Percentiles rank a stretch among this genome's conserved stretches.
Evolutionary conservation across 92 coral and sea anemone genomes (phyloP).

Genomic region (Bergia sp.): DNA sequence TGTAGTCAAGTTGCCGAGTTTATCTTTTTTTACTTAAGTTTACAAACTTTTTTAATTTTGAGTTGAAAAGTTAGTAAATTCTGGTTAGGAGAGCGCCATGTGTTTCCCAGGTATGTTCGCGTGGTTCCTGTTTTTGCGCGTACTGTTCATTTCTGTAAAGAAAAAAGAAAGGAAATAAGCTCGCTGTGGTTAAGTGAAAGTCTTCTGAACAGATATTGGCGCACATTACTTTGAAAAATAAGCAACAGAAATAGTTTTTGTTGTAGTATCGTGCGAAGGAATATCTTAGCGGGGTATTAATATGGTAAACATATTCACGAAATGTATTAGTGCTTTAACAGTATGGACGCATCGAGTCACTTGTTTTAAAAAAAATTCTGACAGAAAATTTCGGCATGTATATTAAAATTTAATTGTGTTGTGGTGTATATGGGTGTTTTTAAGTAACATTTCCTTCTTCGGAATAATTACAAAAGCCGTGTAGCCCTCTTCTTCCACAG

Average conservation of each 20-base stretch:
- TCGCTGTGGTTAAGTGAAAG: neutral
- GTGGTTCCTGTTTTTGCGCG: neutral
- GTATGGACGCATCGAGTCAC: neutral
- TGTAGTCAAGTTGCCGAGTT: conserved; percentile 4
- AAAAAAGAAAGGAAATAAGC: neutral
- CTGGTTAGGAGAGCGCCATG: conserved; percentile 27
- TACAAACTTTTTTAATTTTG: conserved; percentile 9
- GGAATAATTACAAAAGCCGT: too few relatives aligned
- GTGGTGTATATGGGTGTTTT: neutral
- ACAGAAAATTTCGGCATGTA: neutral
- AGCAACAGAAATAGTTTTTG: conserved; percentile 14
- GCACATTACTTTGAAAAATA: conserved; percentile 4
- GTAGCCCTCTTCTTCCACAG: neutral
- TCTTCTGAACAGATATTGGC: neutral
- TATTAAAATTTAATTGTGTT: neutral
- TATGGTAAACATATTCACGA: conserved; percentile 19
- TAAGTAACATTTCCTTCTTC: neutral
- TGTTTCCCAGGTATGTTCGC: neutral
- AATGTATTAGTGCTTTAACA: neutral
- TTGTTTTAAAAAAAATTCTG: neutral
- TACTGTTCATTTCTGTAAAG: conserved; percentile 16
- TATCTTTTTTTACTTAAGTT: conserved; percentile 1
- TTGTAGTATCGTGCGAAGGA: conserved; percentile 11
- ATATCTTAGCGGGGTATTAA: conserved; percentile 36
- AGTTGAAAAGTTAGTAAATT: conserved; percentile 6